Percentiles rank a stretch among this genome's conserved stretches.
Conservation (phyloP, 2,888 invertebrate genomes). For the Agonopterix arenella region DNA sequence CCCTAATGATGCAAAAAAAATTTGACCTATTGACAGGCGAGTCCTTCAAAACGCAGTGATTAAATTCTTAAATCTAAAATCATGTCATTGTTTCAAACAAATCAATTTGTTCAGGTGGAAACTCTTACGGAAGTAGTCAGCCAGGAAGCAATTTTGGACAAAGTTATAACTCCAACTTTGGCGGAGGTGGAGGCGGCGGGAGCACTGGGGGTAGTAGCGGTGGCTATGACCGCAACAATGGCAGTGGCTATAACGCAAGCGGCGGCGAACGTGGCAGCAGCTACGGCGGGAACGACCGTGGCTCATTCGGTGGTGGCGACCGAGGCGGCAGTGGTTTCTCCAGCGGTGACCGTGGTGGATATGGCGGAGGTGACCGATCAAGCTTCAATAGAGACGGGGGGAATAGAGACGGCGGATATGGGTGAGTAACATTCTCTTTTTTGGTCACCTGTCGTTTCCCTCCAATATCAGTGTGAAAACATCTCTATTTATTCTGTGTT, state of each 20-base stretch:
- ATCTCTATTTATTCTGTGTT: too few species aligned
- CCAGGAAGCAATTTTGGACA: slow-evolving; percentile 51
- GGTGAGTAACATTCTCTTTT: slow-evolving; percentile 60
- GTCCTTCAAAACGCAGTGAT: too few species aligned
- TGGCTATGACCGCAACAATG: slow-evolving; percentile 23
- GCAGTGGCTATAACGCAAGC: slow-evolving; percentile 19
- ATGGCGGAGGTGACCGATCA: slow-evolving; percentile 48
- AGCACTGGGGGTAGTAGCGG: slow-evolving; percentile 37
- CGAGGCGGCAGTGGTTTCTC: slow-evolving; percentile 56
- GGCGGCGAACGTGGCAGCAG: slow-evolving; percentile 29
- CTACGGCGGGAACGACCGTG: slow-evolving; percentile 24
- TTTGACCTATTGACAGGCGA: too few species aligned
- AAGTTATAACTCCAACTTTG: slow-evolving; percentile 47
- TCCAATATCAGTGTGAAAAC: too few species aligned
- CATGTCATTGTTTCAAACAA: too few species aligned
- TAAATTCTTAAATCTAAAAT: too few species aligned
- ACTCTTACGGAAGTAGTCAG: slow-evolving; percentile 43
- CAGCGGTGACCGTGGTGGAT: slow-evolving; percentile 50
- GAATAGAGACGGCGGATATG: slow-evolving; percentile 77
- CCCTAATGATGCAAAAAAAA: too few species aligned
- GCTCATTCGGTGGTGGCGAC: slow-evolving; percentile 38
- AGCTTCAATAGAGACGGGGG: slow-evolving; percentile 39
- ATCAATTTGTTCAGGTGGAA: slow-evolving; percentile 28
- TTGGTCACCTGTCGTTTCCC: not conserved
- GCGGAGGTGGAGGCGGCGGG: slow-evolving; percentile 38